phyloP scores from a whole-genome alignment of 2,888 invertebrate genomes.

The Cyclophora albipunctata region DNA sequence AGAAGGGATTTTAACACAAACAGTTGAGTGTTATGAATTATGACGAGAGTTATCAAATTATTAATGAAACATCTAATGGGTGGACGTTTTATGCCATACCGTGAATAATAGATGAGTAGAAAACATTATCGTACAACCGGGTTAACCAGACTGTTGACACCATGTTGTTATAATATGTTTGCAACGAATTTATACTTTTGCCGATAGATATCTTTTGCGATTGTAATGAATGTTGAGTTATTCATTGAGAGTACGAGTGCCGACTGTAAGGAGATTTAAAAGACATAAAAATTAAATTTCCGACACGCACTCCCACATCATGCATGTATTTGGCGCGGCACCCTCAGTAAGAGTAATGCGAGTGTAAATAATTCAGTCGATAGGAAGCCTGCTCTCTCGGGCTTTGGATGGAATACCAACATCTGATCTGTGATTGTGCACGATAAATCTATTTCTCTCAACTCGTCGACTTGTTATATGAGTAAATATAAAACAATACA shows the following conservation, averaged over 20 bases:
- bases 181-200: too few species aligned
- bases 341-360: constrained; percentile 37
- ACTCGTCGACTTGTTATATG: constrained; percentile 34
- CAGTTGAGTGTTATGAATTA: constrained; percentile 15
- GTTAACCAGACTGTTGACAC: too few species aligned
- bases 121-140: too few species aligned
- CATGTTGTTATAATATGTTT: too few species aligned
- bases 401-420: constrained; percentile 65
- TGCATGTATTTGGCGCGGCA: constrained; percentile 22
- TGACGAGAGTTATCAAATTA: constrained; percentile 1
- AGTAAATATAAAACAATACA: constrained; percentile 28
- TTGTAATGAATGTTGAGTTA: too few species aligned
- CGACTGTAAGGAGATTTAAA: constrained; percentile 6
- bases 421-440: constrained; percentile 67
- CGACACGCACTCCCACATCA: neutral
- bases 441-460: constrained; percentile 58
- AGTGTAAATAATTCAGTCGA: constrained; percentile 68
- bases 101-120: too few species aligned
- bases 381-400: constrained; percentile 51
- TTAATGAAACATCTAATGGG: too few species aligned
- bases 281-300: constrained; percentile 33
- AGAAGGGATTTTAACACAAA: constrained; percentile 23
- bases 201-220: too few species aligned
- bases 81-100: too few species aligned
- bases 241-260: too few species aligned